These are phyloP conservation scores for Bemisia tabaci DNA, from an alignment of 1,140 invertebrate species.

Conservation along the genomic window DNA sequence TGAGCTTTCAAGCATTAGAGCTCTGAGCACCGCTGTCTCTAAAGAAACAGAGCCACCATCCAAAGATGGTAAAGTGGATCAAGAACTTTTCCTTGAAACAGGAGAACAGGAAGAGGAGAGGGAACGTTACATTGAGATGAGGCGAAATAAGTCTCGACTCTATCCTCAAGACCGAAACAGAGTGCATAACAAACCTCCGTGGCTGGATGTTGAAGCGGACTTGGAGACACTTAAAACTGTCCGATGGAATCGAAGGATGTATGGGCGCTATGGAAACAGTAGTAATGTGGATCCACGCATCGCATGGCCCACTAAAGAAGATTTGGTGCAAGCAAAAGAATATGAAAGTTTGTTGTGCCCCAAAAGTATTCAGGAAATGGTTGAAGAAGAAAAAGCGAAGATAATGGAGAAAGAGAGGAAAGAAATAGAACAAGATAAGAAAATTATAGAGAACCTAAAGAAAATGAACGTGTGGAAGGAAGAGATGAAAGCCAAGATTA, in stretches of 20 bases:
- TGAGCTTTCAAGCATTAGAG: not conserved
- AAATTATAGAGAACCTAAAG: constrained; percentile 41
- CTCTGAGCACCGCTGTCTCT: not conserved
- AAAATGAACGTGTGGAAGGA: constrained; percentile 50
- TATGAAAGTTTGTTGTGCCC: constrained; percentile 46
- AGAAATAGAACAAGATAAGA: constrained; percentile 32
- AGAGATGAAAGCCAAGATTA: constrained; percentile 44
- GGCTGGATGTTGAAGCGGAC: constrained; percentile 30
- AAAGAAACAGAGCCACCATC: not conserved
- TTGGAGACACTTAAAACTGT: constrained; percentile 37
- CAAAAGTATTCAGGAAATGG: constrained; percentile 41
- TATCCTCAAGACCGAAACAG: constrained; percentile 37
- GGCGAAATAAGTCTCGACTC: constrained; percentile 45
- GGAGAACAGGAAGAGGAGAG: constrained; percentile 24
- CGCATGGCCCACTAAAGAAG: constrained; percentile 41
- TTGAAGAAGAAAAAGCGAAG: constrained; percentile 33
- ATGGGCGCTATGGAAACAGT: constrained; percentile 41
- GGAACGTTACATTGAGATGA: constrained; percentile 30
- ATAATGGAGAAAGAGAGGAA: constrained; percentile 28
- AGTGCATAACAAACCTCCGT: constrained; percentile 36
- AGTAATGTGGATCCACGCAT: constrained; percentile 32
- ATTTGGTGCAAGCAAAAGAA: constrained; percentile 39
- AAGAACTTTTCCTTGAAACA: not conserved
- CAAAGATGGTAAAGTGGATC: constrained; percentile 1
- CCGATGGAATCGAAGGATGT: constrained; percentile 40